A percentile compares a stretch with the other conserved stretches of the same genome.
These are phyloP conservation scores for Teleogryllus occipitalis DNA, from an alignment of 1,140 invertebrate genomes.

Conservation along the genomic window DNA sequence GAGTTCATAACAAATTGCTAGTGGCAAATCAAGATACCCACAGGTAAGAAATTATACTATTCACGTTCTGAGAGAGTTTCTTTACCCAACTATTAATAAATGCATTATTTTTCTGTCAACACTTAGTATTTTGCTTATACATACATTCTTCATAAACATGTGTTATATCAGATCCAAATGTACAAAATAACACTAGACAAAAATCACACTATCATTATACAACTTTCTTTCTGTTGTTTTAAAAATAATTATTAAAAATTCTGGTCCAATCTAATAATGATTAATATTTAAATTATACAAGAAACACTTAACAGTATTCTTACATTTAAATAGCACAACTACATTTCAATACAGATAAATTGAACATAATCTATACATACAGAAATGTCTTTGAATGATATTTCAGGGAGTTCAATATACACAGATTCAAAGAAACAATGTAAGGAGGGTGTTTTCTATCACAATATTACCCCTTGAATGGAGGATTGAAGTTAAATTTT, in stretches of 20 bases:
- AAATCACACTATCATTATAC: neutral
- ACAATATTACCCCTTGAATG: neutral
- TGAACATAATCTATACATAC: constrained; percentile 5
- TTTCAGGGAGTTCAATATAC: neutral
- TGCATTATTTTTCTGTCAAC: constrained; percentile 1
- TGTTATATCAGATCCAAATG: constrained; percentile 1
- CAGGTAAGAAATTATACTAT: neutral
- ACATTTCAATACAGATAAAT: neutral
- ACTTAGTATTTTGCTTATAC: constrained; percentile 1
- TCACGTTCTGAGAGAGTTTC: neutral
- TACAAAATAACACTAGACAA: constrained; percentile 5
- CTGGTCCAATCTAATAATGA: constrained; percentile 1
- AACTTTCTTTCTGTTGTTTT: constrained; percentile 5
- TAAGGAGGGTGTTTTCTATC: neutral
- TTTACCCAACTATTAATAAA: neutral
- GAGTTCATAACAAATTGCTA: neutral
- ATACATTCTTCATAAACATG: constrained; percentile 2
- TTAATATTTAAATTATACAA: neutral
- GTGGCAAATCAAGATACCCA: neutral
- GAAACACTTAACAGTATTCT: constrained; percentile 1
- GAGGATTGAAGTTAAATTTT: neutral
- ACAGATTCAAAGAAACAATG: neutral
- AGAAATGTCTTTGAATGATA: neutral
- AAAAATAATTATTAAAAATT: constrained; percentile 6
- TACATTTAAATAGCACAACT: neutral